Evolutionary conservation across 1,140 invertebrate genomes (phyloP).

Genomic region (Drosophila kohkoa): DNA sequence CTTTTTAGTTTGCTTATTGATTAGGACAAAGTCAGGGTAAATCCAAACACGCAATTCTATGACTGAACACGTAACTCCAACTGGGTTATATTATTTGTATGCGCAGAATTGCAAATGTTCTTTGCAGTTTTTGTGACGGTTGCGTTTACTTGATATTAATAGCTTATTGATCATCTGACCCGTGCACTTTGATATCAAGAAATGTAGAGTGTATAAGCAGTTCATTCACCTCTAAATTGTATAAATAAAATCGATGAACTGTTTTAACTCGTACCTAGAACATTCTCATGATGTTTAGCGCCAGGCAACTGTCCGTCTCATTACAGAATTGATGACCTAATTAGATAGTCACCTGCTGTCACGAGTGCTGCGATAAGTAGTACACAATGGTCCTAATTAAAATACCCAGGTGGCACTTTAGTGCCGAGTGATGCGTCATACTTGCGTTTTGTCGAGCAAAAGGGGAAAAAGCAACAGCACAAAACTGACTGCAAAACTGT

Average conservation of each 20-base stretch:
- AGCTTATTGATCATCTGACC: background rate
- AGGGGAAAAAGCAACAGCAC: background rate
- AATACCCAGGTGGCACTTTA: constrained; percentile 49
- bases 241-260: constrained; percentile 21
- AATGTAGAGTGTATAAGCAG: background rate
- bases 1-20: constrained; percentile 26
- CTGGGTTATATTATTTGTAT: background rate
- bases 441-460: background rate
- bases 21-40: background rate
- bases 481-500: constrained; percentile 32
- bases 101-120: background rate
- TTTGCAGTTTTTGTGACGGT: background rate
- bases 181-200: background rate
- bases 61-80: background rate
- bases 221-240: constrained; percentile 4
- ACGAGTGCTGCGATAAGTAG: constrained; percentile 48
- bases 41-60: constrained; percentile 20
- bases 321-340: constrained; percentile 52
- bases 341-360: constrained; percentile 59
- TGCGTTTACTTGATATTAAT: background rate
- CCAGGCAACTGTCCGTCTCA: constrained; percentile 2
- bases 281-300: background rate
- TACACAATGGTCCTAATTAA: constrained; percentile 59
- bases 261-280: background rate
- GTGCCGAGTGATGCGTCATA: constrained; percentile 40